Base-by-base conservation (phyloP, 1,140 invertebrate species). In the Diplogasteroides magnus region DNA sequence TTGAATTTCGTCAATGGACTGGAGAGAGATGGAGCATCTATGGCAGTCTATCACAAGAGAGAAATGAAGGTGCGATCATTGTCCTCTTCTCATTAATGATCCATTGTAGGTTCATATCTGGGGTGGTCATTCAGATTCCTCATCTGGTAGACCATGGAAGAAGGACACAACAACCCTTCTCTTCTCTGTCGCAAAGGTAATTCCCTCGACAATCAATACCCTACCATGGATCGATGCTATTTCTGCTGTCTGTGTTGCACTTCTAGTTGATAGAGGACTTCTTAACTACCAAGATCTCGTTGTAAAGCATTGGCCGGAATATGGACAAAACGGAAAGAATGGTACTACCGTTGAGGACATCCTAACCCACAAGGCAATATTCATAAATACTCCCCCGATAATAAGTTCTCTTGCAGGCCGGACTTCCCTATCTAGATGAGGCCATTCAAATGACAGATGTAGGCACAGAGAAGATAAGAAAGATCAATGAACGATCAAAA, bases 291-390 rank as follows among this genome's bases (percentile, higher is more conserved):
- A 82, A n/a, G 77, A 81, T 32, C 69, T 72, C 2, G 80, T 86
- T 1, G 61, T 73, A 2, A 61, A 81, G n/a, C 84, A 84, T 73
- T 86, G 85, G 85, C 84, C 84, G 57, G 84, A 83, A 65, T 86
- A 84, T 77, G 82, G 69, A n/a, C 48, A 72, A 15, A 78, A 85
- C 58, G 82, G 83, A 15, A 86, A 86, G 73, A 77, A 79, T 64
- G 76, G 76, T 27, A 81, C 85, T 1, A 86, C 85, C 3, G 75
- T 86, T 19, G 77, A 83, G 31, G 78, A 83, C 69, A 68, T 86
- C 6, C 59, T 86, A 0, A 79, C 75, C 67, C 84, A 86, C 71
- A 78, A 83, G 78, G 84, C 84, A 64, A n/a, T n/a, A n/a, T n/a
- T n/a, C n/a, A n/a, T n/a, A n/a, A 13, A 68, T 59, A 73, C 25